A percentile compares a stretch with the other conserved stretches of the same genome.
phyloP scores from a whole-genome alignment of 2,113 vertebrate genomes.

The Mus pahari region DNA sequence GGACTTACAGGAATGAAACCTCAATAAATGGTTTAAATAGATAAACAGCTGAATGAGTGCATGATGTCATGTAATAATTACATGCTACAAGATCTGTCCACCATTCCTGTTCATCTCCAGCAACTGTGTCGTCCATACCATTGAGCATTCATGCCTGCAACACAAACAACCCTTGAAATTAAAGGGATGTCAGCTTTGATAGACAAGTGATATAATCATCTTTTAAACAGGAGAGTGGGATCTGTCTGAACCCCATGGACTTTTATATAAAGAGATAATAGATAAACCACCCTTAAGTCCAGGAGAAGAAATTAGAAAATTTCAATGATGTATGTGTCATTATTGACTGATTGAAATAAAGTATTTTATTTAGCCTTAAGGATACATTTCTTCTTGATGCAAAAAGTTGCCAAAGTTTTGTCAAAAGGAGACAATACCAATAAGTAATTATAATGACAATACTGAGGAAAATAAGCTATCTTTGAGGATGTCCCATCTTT shows the following conservation, averaged over 20 bases:
- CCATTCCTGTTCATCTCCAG: neutral
- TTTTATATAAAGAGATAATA: slow-evolving; percentile 10
- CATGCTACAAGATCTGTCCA: neutral
- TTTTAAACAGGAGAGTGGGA: neutral
- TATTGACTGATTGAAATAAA: slow-evolving; percentile 22
- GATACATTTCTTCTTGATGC: neutral
- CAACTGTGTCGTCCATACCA: neutral
- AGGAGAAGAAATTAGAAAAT: slow-evolving; percentile 11
- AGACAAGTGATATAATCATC: neutral
- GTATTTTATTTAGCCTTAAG: slow-evolving; percentile 28
- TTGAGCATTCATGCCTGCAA: neutral
- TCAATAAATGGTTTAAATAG: neutral
- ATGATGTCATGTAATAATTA: neutral
- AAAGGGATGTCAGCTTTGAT: neutral
- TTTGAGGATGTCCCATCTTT: neutral
- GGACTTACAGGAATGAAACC: neutral
- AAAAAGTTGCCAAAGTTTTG: slow-evolving; percentile 1
- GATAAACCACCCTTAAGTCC: neutral
- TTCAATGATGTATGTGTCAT: neutral
- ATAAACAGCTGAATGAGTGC: neutral
- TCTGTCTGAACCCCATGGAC: neutral
- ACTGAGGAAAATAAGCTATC: neutral
- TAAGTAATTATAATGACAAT: neutral
- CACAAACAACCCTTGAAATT: neutral
- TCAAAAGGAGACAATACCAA: neutral